Conservation (phyloP, 2,113 vertebrate species). For the Callaeas wilsoni region DNA sequence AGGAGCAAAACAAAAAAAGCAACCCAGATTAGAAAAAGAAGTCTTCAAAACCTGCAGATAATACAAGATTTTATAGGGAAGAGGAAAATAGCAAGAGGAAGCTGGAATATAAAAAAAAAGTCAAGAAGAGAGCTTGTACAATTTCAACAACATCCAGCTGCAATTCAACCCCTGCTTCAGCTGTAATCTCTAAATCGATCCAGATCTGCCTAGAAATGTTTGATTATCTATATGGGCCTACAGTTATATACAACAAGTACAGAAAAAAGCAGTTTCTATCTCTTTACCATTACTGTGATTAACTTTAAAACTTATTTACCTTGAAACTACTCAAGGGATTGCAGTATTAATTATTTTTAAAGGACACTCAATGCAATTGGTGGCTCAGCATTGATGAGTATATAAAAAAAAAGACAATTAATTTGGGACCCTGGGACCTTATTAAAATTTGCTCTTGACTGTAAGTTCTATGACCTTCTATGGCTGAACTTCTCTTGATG, state of each 20-base stretch:
- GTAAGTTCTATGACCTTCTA: conserved; percentile 37
- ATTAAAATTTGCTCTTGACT: conserved; percentile 57
- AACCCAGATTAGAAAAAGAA: conserved; percentile 2
- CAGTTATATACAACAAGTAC: neutral
- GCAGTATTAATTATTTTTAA: conserved; percentile 61
- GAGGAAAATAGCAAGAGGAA: conserved; percentile 37
- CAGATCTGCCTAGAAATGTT: conserved; percentile 22
- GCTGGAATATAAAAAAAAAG: conserved; percentile 37
- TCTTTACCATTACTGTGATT: neutral
- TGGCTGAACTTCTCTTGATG: neutral
- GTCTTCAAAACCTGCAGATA: conserved; percentile 49
- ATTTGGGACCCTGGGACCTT: conserved; percentile 61
- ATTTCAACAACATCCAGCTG: conserved; percentile 59
- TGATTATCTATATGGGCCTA: neutral
- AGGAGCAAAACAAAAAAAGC: conserved; percentile 21
- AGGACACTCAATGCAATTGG: conserved; percentile 32
- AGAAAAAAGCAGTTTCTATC: neutral
- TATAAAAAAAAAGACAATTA: conserved; percentile 44
- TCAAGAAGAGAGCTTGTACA: conserved; percentile 26
- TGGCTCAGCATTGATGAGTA: conserved; percentile 47
- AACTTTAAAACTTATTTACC: conserved; percentile 51
- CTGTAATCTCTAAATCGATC: conserved; percentile 7
- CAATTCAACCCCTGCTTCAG: conserved; percentile 48
- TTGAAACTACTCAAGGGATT: conserved; percentile 44
- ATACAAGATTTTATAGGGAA: conserved; percentile 37